A percentile compares a stretch with the other conserved stretches of the same genome.
Evolutionary conservation across 2,113 vertebrate species (phyloP).

Genomic region (Gnathonemus echidnorhynchus): DNA sequence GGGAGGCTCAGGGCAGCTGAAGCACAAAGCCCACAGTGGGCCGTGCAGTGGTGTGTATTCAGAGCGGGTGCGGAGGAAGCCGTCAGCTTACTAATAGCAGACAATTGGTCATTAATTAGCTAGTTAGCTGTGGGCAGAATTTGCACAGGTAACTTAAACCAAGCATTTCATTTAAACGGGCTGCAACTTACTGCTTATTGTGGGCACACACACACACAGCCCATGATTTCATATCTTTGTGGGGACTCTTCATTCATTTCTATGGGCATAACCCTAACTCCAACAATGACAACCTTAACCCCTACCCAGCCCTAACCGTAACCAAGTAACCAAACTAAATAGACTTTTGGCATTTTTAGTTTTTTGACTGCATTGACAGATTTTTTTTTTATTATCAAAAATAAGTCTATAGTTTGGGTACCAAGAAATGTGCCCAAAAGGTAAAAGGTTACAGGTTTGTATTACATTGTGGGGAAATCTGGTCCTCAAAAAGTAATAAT

Average conservation of each 20-base stretch:
- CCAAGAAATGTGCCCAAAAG: background rate
- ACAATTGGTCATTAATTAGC: background rate
- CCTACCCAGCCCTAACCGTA: no score
- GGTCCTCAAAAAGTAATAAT: background rate
- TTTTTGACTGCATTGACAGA: no score
- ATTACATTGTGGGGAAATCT: background rate
- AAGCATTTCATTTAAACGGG: background rate
- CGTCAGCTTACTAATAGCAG: background rate
- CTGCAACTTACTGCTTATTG: background rate
- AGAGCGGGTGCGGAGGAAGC: background rate
- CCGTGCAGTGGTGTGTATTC: background rate
- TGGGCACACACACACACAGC: no score
- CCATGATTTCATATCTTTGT: no score
- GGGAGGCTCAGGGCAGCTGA: background rate
- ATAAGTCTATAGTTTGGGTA: no score
- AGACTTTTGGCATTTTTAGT: no score
- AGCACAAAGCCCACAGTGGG: background rate
- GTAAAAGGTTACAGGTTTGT: background rate
- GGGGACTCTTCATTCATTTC: no score
- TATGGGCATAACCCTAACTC: no score
- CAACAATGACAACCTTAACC: no score
- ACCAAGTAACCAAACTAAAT: no score
- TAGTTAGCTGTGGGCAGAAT: background rate
- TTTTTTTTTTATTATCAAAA: no score
- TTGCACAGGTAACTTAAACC: background rate